phyloP scores from a whole-genome alignment of 2,113 vertebrate species.

The Toxotes chatareus region DNA sequence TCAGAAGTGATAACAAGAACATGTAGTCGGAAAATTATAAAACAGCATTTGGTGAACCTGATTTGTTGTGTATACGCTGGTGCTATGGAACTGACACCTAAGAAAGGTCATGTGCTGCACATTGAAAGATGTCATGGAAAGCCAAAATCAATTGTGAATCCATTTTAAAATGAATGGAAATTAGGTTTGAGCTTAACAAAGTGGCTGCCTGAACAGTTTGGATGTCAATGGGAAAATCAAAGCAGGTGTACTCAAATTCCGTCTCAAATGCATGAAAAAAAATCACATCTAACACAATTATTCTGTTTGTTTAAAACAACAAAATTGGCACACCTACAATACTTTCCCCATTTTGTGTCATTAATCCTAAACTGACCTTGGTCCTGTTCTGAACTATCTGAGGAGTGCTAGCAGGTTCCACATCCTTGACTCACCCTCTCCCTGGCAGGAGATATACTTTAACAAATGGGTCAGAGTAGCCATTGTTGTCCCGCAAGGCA shows the following conservation, averaged over 20 bases:
- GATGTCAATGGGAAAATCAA: conserved; percentile 28
- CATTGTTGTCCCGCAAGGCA: conserved; percentile 93
- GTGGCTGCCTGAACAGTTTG: conserved; percentile 19
- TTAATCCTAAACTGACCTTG: not conserved
- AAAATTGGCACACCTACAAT: not conserved
- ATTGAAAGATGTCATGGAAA: conserved; percentile 64
- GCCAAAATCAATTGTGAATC: conserved; percentile 71
- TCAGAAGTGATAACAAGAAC: not conserved
- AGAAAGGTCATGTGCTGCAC: conserved; percentile 48
- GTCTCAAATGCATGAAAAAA: not conserved
- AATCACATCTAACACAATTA: not conserved
- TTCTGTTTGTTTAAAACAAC: not conserved
- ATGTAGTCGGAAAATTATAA: not conserved
- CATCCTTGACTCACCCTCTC: conserved; percentile 90
- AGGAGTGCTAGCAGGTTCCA: conserved; percentile 21
- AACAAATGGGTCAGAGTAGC: conserved; percentile 98
- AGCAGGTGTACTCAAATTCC: not conserved
- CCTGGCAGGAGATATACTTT: conserved; percentile 98
- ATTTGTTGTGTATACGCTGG: conserved; percentile 20
- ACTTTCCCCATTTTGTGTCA: not conserved
- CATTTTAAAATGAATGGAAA: conserved; percentile 72
- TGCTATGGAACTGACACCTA: conserved; percentile 39
- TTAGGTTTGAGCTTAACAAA: conserved; percentile 40
- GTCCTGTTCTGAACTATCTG: conserved; percentile 15
- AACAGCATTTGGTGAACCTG: conserved; percentile 9